Percentiles rank a stretch among this genome's conserved stretches.
These are phyloP conservation scores for Pachliopta kotzebuea DNA, from an alignment of 2,888 invertebrate genomes.

Conservation along the genomic window DNA sequence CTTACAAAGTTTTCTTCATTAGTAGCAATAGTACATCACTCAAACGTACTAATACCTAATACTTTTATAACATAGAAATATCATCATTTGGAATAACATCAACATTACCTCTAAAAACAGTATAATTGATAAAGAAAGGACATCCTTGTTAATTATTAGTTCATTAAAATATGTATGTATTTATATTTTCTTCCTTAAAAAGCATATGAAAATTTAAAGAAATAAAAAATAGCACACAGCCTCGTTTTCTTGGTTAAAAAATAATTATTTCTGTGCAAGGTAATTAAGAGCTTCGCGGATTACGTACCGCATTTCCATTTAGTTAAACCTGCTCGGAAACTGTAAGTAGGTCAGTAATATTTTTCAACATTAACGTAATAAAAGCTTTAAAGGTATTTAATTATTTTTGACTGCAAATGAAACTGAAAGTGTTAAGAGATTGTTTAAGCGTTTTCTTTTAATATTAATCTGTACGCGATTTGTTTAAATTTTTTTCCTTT, in stretches of 20 bases:
- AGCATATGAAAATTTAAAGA: slow-evolving; percentile 13
- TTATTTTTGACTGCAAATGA: background rate
- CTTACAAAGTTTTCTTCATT: no score
- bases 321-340: slow-evolving; percentile 25
- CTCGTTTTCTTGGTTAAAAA: slow-evolving; percentile 26
- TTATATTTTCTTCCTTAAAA: slow-evolving; percentile 3
- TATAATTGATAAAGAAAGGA: background rate
- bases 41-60: no score
- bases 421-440: background rate
- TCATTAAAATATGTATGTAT: background rate
- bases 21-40: no score
- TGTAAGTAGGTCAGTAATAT: slow-evolving; percentile 21
- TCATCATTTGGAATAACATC: no score
- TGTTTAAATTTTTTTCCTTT: no score
- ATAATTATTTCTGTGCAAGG: slow-evolving; percentile 28
- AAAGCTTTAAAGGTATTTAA: background rate
- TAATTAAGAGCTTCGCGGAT: slow-evolving; percentile 26
- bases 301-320: slow-evolving; percentile 27
- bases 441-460: background rate
- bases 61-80: no score
- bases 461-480: background rate
- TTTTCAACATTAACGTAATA: background rate
- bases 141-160: background rate
- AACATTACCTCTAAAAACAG: background rate
- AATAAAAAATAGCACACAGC: slow-evolving; percentile 14